Base-by-base conservation (phyloP, 2,888 invertebrate genomes). In the Neuroscelio doddi region DNA sequence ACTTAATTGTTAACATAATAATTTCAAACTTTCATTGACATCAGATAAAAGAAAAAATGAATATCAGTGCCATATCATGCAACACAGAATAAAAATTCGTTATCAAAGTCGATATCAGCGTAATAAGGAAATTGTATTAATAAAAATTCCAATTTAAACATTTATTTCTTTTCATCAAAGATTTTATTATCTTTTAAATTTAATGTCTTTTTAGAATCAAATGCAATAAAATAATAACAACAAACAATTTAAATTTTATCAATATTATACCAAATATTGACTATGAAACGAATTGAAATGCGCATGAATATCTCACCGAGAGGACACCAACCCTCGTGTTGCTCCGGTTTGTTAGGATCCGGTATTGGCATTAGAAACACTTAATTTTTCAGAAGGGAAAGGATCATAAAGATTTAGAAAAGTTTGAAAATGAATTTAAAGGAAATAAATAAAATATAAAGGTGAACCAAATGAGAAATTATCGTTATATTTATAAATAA, bases 301-400 rank as follows among this genome's bases (percentile, higher is more conserved):
- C 73, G 75, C 78, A 77, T 77, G 77, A 78, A 72, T 74, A 73
- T 78, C 90, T 92, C 92, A 92, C 92, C 91, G 87, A 93, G 89
- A 85, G 93, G 93, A 88, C 94, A 94, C 90, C 93, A 93, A 87
- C 92, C 92, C 88, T 94, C 94, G 88, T 94, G 94, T 90, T 94
- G 92, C 88, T 92, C 92, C 85, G 93, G 93, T 87, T 92, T 92
- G 86, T 92, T 90, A 85, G 93, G 93, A 87, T 93, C 91, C 86
- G 93, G 93, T 87, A 93, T 89, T 86, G 93, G 93, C 89, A 93
- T 86, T 85, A 83, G 79, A 86, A 87, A 85, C 82, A 82, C 81
- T 81, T 77, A 64, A 68, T 64, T 66, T 69, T 61, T 69, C 32
- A 68, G 66, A 26, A 45, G 71, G 68, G 68, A 56, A 34, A 46